These are phyloP conservation scores for Drosophila paracracens DNA, from an alignment of 2,888 invertebrate genomes.

Conservation along the genomic window DNA sequence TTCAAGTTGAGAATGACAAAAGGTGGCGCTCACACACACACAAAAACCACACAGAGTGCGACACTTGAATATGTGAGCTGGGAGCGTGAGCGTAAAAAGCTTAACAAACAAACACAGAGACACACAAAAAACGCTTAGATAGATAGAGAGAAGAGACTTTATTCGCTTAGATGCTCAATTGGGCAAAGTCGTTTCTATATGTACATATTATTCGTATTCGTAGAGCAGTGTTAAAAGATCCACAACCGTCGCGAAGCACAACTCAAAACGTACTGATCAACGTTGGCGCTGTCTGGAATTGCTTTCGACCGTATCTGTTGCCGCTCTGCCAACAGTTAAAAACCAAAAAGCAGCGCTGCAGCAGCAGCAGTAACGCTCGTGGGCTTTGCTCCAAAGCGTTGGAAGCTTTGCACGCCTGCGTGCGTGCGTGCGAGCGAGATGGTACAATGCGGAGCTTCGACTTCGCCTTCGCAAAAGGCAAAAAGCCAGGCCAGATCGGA, in stretches of 20 bases:
- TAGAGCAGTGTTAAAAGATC: constrained; percentile 65
- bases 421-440: constrained; percentile 67
- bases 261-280: constrained; percentile 84
- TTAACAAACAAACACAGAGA: constrained; percentile 43
- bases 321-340: constrained; percentile 59
- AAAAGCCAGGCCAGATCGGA: constrained; percentile 50
- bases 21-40: constrained; percentile 29
- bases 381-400: constrained; percentile 55
- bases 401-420: constrained; percentile 29
- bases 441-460: constrained; percentile 48
- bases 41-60: constrained; percentile 16
- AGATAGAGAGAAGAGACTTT: constrained; percentile 41
- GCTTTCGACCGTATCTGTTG: constrained; percentile 74
- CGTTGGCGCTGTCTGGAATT: constrained; percentile 66
- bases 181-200: constrained; percentile 57
- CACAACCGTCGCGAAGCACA: constrained; percentile 83
- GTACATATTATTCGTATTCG: constrained; percentile 40
- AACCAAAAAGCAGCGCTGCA: constrained; percentile 32
- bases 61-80: constrained; percentile 25
- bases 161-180: constrained; percentile 59
- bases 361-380: constrained; percentile 51
- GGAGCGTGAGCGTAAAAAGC: constrained; percentile 48
- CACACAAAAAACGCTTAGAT: constrained; percentile 21
- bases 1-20: constrained; percentile 71
- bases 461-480: constrained; percentile 71